Conservation (phyloP, 2,113 vertebrate species). For the Bujurquina vittata region DNA sequence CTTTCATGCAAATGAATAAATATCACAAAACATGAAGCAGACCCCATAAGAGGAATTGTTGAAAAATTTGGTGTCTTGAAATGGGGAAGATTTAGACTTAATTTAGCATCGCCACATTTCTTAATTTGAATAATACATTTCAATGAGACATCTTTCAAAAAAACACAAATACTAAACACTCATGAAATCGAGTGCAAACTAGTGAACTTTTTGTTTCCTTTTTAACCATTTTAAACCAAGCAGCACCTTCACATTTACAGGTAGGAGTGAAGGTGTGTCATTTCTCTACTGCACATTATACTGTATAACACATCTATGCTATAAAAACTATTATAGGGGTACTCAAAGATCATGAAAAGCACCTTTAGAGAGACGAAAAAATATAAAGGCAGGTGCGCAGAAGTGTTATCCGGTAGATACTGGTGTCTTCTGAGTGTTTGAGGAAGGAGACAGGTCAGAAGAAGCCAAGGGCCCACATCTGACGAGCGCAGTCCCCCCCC, state of each 20-base stretch:
- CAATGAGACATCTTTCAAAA: too few species aligned
- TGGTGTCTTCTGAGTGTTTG: conserved; percentile 72
- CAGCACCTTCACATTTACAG: not conserved
- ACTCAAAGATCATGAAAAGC: not conserved
- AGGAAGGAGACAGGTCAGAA: not conserved
- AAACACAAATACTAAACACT: not conserved
- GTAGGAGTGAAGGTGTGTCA: not conserved
- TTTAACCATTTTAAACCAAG: not conserved
- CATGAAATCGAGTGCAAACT: not conserved
- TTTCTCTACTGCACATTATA: not conserved
- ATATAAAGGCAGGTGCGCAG: not conserved
- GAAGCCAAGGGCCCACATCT: conserved; percentile 52
- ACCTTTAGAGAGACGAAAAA: not conserved
- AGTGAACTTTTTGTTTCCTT: not conserved
- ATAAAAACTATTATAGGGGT: not conserved
- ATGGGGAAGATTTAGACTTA: not conserved
- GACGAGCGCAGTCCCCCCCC: conserved; percentile 25
- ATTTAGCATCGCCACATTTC: not conserved
- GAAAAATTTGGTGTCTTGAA: not conserved
- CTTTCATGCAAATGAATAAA: not conserved
- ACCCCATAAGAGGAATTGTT: not conserved
- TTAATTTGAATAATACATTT: not conserved
- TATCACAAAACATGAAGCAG: fast-evolving
- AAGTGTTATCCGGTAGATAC: not conserved
- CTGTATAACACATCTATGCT: not conserved